A percentile compares a stretch with the other conserved stretches of the same genome.
Evolutionary conservation across 2,797 vertebrate genomes (phyloP).

Genomic region (Poecile montanus): DNA sequence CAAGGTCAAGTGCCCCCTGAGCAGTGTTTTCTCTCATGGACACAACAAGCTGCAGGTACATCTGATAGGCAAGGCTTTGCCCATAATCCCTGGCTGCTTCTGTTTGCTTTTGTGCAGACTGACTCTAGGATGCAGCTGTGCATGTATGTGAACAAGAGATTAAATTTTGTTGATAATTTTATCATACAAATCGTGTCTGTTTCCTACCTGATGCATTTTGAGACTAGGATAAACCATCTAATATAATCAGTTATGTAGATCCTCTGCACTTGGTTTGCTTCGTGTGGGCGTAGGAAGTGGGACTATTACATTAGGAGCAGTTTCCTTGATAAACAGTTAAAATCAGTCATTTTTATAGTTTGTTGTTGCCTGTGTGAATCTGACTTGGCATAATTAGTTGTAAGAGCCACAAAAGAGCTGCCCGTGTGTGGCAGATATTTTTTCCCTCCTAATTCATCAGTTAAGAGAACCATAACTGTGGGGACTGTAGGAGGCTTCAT

Average conservation of each 20-base stretch:
- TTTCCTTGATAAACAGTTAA: not conserved
- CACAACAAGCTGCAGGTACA: not conserved
- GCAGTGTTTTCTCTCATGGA: not conserved
- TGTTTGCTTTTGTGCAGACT: not conserved
- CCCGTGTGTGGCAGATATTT: not conserved
- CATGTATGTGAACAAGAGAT: not conserved
- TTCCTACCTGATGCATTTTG: not conserved
- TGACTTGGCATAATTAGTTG: not conserved
- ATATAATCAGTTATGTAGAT: not conserved
- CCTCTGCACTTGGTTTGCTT: not conserved
- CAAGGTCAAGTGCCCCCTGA: not conserved
- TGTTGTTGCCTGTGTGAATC: not conserved
- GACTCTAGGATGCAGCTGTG: fast-evolving
- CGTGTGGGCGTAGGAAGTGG: not conserved
- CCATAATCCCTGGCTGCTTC: not conserved
- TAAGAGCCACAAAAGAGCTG: not conserved
- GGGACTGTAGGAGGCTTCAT: not conserved
- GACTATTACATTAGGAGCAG: not conserved
- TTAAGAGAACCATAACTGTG: not conserved
- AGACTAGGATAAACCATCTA: not conserved
- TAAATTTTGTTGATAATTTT: not conserved
- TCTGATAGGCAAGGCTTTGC: not conserved
- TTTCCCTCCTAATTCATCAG: not conserved
- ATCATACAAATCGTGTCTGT: not conserved
- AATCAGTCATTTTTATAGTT: not conserved